phyloP scores from a whole-genome alignment of 1,140 invertebrate genomes.

The Euschistus heros region DNA sequence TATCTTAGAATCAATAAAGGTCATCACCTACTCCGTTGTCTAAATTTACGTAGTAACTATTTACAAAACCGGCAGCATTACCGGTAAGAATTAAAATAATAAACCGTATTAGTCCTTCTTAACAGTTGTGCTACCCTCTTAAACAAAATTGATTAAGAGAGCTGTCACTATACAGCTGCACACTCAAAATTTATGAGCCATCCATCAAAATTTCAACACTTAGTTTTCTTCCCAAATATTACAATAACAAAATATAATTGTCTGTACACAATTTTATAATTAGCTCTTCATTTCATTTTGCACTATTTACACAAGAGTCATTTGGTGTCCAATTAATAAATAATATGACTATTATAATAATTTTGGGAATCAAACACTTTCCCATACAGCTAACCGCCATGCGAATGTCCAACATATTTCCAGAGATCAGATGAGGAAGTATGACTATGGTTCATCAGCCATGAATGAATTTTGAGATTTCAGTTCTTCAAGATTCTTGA shows the following conservation, averaged over 20 bases:
- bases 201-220: not conserved
- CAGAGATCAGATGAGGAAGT: slow-evolving; percentile 10
- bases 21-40: slow-evolving; percentile 3
- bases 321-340: slow-evolving; percentile 12
- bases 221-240: slow-evolving; percentile 2
- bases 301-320: slow-evolving; percentile 9
- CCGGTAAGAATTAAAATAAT: slow-evolving; percentile 2
- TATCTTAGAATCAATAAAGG: slow-evolving; percentile 10
- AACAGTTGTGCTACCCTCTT: not conserved
- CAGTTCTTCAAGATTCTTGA: slow-evolving; percentile 75
- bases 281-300: not conserved
- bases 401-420: not conserved
- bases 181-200: not conserved
- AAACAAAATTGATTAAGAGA: not conserved
- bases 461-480: slow-evolving; percentile 88
- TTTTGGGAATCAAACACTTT: not conserved
- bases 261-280: not conserved
- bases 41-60: not conserved
- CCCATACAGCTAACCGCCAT: not conserved
- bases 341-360: not conserved
- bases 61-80: not conserved
- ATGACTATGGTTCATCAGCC: slow-evolving; percentile 48
- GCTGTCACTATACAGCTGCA: not conserved
- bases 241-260: slow-evolving; percentile 13
- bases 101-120: not conserved